Evolutionary conservation across 1,140 invertebrate species (phyloP), one percentile per base, ranked within the genome.

Genomic region (Neodiprion lecontei): DNA sequence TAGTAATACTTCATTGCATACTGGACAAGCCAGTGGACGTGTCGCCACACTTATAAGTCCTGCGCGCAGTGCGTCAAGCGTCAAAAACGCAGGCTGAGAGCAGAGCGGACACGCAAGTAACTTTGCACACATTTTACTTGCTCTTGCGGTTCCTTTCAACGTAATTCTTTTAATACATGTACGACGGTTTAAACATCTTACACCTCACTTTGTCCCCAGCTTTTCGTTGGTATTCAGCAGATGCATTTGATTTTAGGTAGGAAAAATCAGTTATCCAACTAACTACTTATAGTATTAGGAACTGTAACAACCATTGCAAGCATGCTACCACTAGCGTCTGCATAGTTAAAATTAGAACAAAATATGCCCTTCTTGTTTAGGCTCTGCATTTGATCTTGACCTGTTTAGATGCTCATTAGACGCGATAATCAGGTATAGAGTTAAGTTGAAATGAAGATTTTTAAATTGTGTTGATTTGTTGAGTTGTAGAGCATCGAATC

Each of bases 71-170:
- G 92, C 89, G 82, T 95, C 92, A 67, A 93, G 90, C 67, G 91
- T 91, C 70, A 91, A 84, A 82, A 95, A 95, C 81, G 92, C 91
- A 77, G 92, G 91, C 81, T 93, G 91, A 67, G 91, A 90, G 87
- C 94, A 96, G 79, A 95, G 86, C 17, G 95, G 94, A 88, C 94
- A 95, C 21, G 93, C 88, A 74, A 95, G 87, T 21, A 92, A 89
- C 78, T 91, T 90, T 81, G 91, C 91, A 83, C 92, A 91, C 91
- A 92, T 91, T 73, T 23, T 61, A 61, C 28, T 21, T 40, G 28
- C 28, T 40, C 2, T 40, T 40, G 28, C 5, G 28, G 28, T 40
- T 40, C 28, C 28, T 40, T 40, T 40, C 28, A 40, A 40, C 5
- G 28, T 5, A 40, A 40, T 40, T 40, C 28, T 40, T 1, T 40